These are phyloP conservation scores for Drosophila novamexicana DNA, from an alignment of 1,140 invertebrate genomes.

Conservation along the genomic window DNA sequence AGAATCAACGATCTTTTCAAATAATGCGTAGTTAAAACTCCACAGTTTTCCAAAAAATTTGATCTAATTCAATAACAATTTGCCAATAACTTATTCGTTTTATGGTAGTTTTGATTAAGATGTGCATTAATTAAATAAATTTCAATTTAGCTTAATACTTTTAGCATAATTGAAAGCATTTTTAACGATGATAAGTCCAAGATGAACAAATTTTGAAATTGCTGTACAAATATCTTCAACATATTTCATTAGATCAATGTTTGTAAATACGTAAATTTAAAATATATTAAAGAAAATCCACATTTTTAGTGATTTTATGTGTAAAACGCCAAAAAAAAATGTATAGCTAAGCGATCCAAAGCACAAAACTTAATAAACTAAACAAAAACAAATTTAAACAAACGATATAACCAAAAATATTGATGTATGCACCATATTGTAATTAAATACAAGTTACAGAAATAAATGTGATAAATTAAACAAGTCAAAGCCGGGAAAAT, in stretches of 20 bases:
- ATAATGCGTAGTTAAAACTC: background rate
- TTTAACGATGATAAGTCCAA: slow-evolving; percentile 30
- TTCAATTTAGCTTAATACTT: slow-evolving; percentile 38
- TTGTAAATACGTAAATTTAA: slow-evolving; percentile 48
- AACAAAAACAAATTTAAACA: slow-evolving; percentile 32
- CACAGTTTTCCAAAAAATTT: background rate
- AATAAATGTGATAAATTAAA: slow-evolving; percentile 78
- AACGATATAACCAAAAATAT: slow-evolving; percentile 27
- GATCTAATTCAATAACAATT: slow-evolving; percentile 8
- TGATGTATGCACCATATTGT: slow-evolving; percentile 58
- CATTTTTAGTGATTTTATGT: slow-evolving; percentile 48
- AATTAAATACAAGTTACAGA: slow-evolving; percentile 61
- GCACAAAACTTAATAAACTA: slow-evolving; percentile 37
- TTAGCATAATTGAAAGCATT: slow-evolving; percentile 45
- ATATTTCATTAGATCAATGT: slow-evolving; percentile 24
- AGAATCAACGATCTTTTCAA: background rate
- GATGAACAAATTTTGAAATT: slow-evolving; percentile 31
- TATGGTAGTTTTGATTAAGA: slow-evolving; percentile 12
- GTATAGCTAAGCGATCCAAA: slow-evolving; percentile 38
- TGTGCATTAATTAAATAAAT: slow-evolving; percentile 8
- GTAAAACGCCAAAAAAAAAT: slow-evolving; percentile 47
- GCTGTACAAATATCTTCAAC: slow-evolving; percentile 65
- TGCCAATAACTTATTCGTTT: slow-evolving; percentile 49
- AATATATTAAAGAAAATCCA: slow-evolving; percentile 32
- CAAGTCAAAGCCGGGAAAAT: slow-evolving; percentile 28